Evolutionary conservation across 2,797 vertebrate genomes (phyloP), one percentile per base, ranked within the genome.

Genomic region (Bradypodion pumilum): DNA sequence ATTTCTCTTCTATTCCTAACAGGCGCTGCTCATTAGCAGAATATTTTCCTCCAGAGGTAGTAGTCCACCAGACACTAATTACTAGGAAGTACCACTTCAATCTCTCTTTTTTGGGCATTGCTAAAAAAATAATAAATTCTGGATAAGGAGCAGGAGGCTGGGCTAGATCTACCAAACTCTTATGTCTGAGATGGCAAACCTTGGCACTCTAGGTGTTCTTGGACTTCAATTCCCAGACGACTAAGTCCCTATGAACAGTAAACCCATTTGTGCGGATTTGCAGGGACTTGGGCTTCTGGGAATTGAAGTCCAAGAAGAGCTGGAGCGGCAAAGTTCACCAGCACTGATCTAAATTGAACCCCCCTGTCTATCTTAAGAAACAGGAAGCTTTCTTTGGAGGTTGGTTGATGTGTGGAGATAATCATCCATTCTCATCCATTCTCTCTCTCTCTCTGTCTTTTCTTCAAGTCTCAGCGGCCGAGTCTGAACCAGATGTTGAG

Each of bases 381-480:
- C 23, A 44, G 19, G 29, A 16, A n/a, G 29, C 16, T 8, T 49
- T 65, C 40, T 29, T 29, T 44, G 63, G 16, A 29, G 37, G 59
- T 21, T 13, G 10, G n/a, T 10, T 37, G 40, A 3, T 37, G 42
- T 25, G 59, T 29, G 59, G 15, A 27, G 27, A 32, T 21, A 27
- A 27, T n/a, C n/a, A n/a, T n/a, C n/a, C n/a, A n/a, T 84, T 73
- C 76, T 73, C 35, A 56, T 56, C 52, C 5, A 83, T 89, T 78
- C 56, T 59, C 84, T 25, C 70, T 85, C 68, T 87, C 82, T 85
- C 65, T 21, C n/a, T 44, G 35, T 35, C 27, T 72, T 56, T 27
- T 2, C 4, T 32, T 75, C 0, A 70, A 70, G 68, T 86, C 86
- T 46, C 91, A 94, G 95, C 85, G 63, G 94, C 95, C 68, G 96